These are phyloP conservation scores for Cisticola juncidis DNA, from an alignment of 2,113 vertebrate genomes.

Conservation along the genomic window DNA sequence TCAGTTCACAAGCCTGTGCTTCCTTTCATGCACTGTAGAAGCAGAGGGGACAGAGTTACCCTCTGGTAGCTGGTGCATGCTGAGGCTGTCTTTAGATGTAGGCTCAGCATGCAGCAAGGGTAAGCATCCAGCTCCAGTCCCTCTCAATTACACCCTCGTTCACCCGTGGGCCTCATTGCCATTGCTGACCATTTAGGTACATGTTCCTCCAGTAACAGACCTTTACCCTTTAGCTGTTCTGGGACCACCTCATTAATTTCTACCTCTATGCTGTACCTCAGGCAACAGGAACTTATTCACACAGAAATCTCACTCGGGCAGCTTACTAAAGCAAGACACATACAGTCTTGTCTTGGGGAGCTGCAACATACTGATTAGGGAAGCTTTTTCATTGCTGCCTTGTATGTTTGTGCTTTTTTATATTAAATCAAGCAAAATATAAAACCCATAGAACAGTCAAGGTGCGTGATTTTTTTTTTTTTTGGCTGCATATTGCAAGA, in stretches of 20 bases:
- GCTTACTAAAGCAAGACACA: not conserved
- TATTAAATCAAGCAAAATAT: not conserved
- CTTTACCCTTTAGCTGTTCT: not conserved
- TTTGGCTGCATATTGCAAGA: not conserved
- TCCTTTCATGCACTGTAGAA: not conserved
- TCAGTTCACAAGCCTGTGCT: not conserved
- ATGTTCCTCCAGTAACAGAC: not conserved
- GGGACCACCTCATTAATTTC: not conserved
- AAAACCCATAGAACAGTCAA: not conserved
- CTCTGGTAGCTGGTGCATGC: not conserved
- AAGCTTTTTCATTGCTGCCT: not conserved
- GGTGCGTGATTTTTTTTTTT: not conserved
- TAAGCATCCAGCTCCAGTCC: not conserved
- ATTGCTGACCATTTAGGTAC: not conserved
- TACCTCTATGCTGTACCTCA: not conserved
- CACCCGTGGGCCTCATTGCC: not conserved
- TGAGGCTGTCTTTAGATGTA: not conserved
- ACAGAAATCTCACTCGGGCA: not conserved
- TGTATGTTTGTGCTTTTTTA: not conserved
- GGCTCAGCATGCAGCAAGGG: not conserved
- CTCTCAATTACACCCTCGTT: not conserved
- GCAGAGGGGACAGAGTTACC: not conserved
- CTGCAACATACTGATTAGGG: not conserved
- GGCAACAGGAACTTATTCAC: not conserved
- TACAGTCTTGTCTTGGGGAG: not conserved